Percentiles rank a stretch among this genome's conserved stretches.
Conservation (phyloP, 1,140 invertebrate genomes). For the Matsumurasca onukii region DNA sequence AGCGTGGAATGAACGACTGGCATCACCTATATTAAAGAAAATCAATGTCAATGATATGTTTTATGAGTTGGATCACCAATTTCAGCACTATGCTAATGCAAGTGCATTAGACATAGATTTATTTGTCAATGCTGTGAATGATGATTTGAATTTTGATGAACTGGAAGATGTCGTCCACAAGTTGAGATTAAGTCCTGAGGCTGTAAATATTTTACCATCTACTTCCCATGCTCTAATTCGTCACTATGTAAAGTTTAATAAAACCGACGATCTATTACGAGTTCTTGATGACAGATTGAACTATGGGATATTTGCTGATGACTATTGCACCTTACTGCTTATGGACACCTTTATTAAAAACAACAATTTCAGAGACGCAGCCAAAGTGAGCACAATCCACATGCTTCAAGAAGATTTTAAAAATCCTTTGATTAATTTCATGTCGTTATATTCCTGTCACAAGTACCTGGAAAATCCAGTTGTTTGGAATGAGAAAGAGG, state of each 20-base stretch:
- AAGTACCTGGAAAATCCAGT: slow-evolving; percentile 65
- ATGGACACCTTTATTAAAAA: slow-evolving; percentile 76
- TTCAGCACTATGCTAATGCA: slow-evolving; percentile 53
- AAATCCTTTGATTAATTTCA: slow-evolving; percentile 66
- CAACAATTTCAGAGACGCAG: slow-evolving; percentile 68
- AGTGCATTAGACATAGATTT: slow-evolving; percentile 74
- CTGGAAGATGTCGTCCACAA: slow-evolving; percentile 66
- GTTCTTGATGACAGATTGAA: slow-evolving; percentile 79
- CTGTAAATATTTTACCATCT: slow-evolving; percentile 69
- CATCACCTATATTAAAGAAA: slow-evolving; percentile 61
- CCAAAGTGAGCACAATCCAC: slow-evolving; percentile 71
- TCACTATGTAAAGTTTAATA: slow-evolving; percentile 59
- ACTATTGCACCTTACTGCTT: slow-evolving; percentile 75
- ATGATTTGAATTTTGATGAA: slow-evolving; percentile 59
- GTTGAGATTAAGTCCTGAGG: slow-evolving; percentile 66
- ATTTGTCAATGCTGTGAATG: slow-evolving; percentile 62
- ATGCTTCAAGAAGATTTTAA: slow-evolving; percentile 89
- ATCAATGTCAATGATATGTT: slow-evolving; percentile 63
- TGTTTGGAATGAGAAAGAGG: slow-evolving; percentile 53
- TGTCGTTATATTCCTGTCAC: slow-evolving; percentile 74
- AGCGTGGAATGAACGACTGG: slow-evolving; percentile 61
- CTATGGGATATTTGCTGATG: slow-evolving; percentile 88
- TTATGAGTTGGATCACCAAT: slow-evolving; percentile 61
- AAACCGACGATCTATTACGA: slow-evolving; percentile 62
- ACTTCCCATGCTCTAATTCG: slow-evolving; percentile 79